Evolutionary conservation across 35 echinoderm and acorn worm species (phyloP).

Genomic region (Chiridota heheva): DNA sequence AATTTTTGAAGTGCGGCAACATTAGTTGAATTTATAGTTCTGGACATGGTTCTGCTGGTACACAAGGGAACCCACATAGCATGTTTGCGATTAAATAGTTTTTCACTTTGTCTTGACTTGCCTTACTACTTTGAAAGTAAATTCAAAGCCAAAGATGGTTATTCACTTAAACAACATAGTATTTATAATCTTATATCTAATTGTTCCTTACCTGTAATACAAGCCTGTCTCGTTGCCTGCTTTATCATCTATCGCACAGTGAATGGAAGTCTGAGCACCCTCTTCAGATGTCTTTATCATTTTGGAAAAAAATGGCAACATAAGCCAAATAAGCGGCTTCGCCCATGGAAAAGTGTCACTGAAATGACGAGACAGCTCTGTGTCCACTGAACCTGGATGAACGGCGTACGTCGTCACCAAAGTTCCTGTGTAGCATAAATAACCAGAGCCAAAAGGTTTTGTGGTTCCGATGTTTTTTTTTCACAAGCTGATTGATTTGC

Average conservation of each 20-base stretch:
- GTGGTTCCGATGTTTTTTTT: too few relatives aligned
- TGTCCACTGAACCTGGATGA: slow-evolving; percentile 60
- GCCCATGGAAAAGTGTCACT: not conserved
- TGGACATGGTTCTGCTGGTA: not conserved
- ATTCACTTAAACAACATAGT: not conserved
- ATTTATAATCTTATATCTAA: not conserved
- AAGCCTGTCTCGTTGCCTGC: slow-evolving; percentile 44
- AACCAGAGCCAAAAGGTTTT: too few relatives aligned
- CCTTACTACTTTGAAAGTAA: not conserved
- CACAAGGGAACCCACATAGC: too few relatives aligned
- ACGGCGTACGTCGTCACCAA: slow-evolving; percentile 50
- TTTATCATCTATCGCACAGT: slow-evolving; percentile 62
- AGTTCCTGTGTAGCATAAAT: slow-evolving; percentile 52
- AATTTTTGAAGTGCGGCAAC: not conserved
- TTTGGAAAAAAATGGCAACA: slow-evolving; percentile 17
- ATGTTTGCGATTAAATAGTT: not conserved
- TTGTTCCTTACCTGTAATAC: slow-evolving; percentile 64
- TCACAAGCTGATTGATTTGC: too few relatives aligned
- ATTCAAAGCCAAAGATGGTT: not conserved
- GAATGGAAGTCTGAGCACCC: slow-evolving; percentile 69
- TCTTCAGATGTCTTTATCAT: slow-evolving; percentile 42
- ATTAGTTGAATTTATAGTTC: not conserved
- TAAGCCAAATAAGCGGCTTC: not conserved
- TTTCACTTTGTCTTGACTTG: not conserved
- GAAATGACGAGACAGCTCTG: slow-evolving; percentile 58